Evolutionary conservation across 2,888 invertebrate species (phyloP), one percentile per base, ranked within the genome.

Genomic region (Lochmaea capreae): DNA sequence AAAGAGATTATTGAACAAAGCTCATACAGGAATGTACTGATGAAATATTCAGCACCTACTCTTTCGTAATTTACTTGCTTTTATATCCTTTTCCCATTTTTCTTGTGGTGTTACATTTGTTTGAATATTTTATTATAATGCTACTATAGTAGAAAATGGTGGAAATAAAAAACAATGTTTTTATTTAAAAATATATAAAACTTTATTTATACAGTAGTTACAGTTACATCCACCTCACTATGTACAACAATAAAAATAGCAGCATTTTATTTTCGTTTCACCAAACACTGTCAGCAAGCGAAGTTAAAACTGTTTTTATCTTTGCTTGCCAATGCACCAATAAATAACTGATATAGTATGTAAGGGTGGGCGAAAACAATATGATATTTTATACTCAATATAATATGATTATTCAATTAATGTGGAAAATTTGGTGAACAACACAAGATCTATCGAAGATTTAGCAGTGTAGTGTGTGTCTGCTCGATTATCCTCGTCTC

Each of bases 221-320:
- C 81, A 82, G 79, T 73, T 81, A 81, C 83, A 84, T 79, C 79
- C 83, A 84, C 83, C 84, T 80, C 74, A 54, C 82, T 84, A 84
- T 83, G 81, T 83, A 81, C 76, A 80, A 78, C 74, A 78, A 81
- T 78, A 43, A 69, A 73, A 70, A 78, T 77, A 79, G 78, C 76
- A 77, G 77, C 70, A 76, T 80, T 79, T 76, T 79, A 79, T 78
- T 73, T 78, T 75, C 58, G 70, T 77, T 74, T 67, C 65, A 73
- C 74, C 62, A 63, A 61, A 54, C 52, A 42, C 10, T 16, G 76
- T 79, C 79, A 73, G 79, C 78, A 78, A 77, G 74, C 73, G 78
- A 78, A 81, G 79, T 74, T 76, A 76, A 77, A 76, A 71, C 52
- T 12, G 33, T 33, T 66, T 75, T 77, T 74, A 78, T 72, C 79